A percentile compares a stretch with the other conserved stretches of the same genome.
phyloP scores from a whole-genome alignment of 2,797 vertebrate genomes.

The Luscinia luscinia region DNA sequence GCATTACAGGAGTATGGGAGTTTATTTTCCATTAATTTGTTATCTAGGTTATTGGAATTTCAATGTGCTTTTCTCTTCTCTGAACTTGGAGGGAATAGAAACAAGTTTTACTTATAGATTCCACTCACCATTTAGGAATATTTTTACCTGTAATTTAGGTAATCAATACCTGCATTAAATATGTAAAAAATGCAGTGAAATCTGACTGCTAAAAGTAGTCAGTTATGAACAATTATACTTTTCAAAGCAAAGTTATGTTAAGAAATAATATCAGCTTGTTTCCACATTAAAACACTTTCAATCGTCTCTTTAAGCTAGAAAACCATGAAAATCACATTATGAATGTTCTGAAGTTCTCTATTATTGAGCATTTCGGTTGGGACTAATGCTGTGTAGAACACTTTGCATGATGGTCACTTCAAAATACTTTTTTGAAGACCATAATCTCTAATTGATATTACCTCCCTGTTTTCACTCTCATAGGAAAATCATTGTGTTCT shows the following conservation, averaged over 20 bases:
- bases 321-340: background rate
- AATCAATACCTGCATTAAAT: background rate
- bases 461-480: background rate
- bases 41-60: background rate
- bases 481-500: background rate
- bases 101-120: background rate
- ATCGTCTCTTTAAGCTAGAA: background rate
- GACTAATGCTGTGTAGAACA: background rate
- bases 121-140: background rate
- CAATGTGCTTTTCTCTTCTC: background rate
- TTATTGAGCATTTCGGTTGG: background rate
- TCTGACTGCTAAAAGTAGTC: background rate
- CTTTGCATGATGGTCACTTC: background rate
- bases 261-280: background rate
- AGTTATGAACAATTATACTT: background rate
- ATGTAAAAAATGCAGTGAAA: background rate
- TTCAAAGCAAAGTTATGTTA: background rate
- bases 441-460: background rate
- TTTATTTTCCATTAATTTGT: background rate
- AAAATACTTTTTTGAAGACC: background rate
- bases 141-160: background rate
- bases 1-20: background rate
- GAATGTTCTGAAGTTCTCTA: background rate
- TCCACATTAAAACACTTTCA: background rate
- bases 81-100: background rate